Evolutionary conservation across 2,888 invertebrate species (phyloP).

Genomic region (Odontomyia ornata): DNA sequence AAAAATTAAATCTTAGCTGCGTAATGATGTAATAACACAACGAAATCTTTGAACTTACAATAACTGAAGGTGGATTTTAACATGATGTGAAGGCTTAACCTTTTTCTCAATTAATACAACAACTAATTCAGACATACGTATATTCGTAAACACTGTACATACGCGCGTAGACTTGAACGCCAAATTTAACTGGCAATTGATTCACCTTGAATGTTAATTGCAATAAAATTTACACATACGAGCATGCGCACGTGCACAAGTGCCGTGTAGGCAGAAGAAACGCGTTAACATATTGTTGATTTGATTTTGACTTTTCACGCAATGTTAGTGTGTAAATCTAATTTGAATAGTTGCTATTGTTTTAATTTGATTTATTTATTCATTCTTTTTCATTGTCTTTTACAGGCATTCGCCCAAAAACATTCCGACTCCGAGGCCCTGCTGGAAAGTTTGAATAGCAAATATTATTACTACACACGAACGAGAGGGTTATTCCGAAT

Average conservation of each 20-base stretch:
- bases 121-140: too few relatives aligned
- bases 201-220: constrained; percentile 18
- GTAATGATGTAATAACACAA: constrained; percentile 5
- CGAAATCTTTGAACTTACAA: constrained; percentile 22
- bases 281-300: neutral
- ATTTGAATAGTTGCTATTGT: too few relatives aligned
- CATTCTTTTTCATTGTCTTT: constrained; percentile 57
- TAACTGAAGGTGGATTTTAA: constrained; percentile 32
- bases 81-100: constrained; percentile 31
- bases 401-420: constrained; percentile 78
- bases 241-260: neutral
- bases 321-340: neutral
- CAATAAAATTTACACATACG: neutral
- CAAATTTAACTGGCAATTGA: constrained; percentile 7
- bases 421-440: constrained; percentile 74
- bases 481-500: constrained; percentile 93
- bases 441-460: constrained; percentile 81
- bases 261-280: neutral
- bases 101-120: constrained; percentile 1
- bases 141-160: too few relatives aligned
- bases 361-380: neutral
- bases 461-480: constrained; percentile 90
- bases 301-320: constrained; percentile 6
- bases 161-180: neutral
- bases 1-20: neutral